Base-by-base conservation (phyloP, 2,888 invertebrate genomes). In the Crocallis elinguaria region DNA sequence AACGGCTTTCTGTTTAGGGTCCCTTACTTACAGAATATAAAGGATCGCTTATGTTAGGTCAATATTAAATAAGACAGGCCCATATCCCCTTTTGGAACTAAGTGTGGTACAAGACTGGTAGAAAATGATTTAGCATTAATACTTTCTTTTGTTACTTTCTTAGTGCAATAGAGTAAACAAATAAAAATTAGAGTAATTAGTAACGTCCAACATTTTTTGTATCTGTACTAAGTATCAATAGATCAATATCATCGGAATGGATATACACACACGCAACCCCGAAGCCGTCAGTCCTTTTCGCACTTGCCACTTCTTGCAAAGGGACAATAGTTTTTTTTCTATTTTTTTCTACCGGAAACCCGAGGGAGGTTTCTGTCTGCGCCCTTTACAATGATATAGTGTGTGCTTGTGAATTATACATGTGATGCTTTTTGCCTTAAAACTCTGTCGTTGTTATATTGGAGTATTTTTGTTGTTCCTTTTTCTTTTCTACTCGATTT, bases 381-480 rank as follows among this genome's bases (percentile, higher is more conserved):
- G 49, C 46, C 67, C 57, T 21, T 58, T 51, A 62, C 71, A 70
- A 70, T 73, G 75, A 76, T 73, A 69, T 73, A 64, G 67, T 63
- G 53, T 63, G 53, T 57, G 49, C 61, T 66, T 58, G 14, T 76
- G 76, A 76, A 76, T 76, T 76, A 76, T 69, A 74, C 76, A 76
- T 76, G 52, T 66, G 51, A 50, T 57, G 56, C 48, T 60, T 57
- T 60, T 67, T 58, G 52, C 48, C 37, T 33, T 43, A 49, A 61
- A 60, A 50, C 33, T 35, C 42, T 55, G 55, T 55, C 57, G 44
- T 14, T 38, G 36, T 42, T 33, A 33, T 46, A 46, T 46, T 42
- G 36, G 36, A 23, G 12, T 33, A 17, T 25, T 42, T 17, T 46
- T 35, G 39, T 45, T 21, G 33, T 39, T 27, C 29, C 12, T 41